Percentiles rank a stretch among this genome's conserved stretches.
Conservation (phyloP, 2,797 vertebrate genomes). For the Setipinna tenuifilis region DNA sequence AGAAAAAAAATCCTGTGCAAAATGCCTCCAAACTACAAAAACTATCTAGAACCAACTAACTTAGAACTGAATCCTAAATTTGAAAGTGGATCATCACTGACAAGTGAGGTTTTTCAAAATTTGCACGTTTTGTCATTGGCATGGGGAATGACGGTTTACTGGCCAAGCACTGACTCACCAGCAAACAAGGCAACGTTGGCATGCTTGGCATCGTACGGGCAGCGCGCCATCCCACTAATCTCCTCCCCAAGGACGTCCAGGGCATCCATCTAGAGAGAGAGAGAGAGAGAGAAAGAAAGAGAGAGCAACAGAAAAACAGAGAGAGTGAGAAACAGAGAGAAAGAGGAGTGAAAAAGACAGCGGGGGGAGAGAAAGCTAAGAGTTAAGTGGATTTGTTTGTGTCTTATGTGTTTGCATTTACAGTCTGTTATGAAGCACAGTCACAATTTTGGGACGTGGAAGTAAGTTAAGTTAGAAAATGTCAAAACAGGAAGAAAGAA, state of each 20-base stretch:
- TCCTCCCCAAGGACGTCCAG: slow-evolving; percentile 92
- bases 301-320: background rate
- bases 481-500: background rate
- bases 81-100: background rate
- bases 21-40: background rate
- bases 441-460: background rate
- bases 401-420: background rate
- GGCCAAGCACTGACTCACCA: slow-evolving; percentile 75
- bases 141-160: background rate
- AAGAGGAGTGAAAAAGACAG: slow-evolving; percentile 42
- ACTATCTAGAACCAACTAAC: background rate
- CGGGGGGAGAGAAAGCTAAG: slow-evolving; percentile 6
- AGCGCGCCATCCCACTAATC: slow-evolving; percentile 98
- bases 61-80: background rate
- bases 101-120: background rate
- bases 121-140: background rate
- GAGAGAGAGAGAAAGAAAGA: slow-evolving; percentile 48
- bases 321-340: slow-evolving; percentile 37
- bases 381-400: too few relatives aligned
- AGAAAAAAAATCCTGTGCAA: background rate
- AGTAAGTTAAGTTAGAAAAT: background rate
- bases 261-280: slow-evolving; percentile 84
- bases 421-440: background rate
- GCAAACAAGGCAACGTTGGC: slow-evolving; percentile 96
- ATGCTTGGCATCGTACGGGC: slow-evolving; percentile 97